Evolutionary conservation across 2,888 invertebrate genomes (phyloP), one percentile per base, ranked within the genome.

Genomic region (Gymnocheta viridis): DNA sequence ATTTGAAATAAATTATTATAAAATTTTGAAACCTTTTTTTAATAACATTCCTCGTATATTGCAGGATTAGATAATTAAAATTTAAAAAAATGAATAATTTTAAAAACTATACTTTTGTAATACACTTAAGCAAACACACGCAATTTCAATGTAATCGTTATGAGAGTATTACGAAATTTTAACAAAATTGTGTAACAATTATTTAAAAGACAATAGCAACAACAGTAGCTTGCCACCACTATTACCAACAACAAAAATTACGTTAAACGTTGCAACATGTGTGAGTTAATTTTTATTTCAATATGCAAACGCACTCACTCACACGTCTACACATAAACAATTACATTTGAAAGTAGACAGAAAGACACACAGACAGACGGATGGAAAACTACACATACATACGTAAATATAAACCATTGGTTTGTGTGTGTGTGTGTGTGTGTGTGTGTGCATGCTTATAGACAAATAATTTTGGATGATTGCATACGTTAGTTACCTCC

Each of bases 131-230:
- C 29, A 24, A 2, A 24, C 22, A 64, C 38, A 38, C 12, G 4
- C 35, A 22, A 9, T 64, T 54, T 22, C 10, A 32, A 64, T 44
- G 22, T 22, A 76, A 74, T 74, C 64, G 62, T 58, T 58, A 38
- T 35, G n/a, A 79, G 79, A 69, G 74, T 44, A 70, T 79, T 79
- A 83, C 83, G 80, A 83, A 76, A 76, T 76, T 83, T 83, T 66
- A 83, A 76, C 70, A 66, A 80, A 83, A 72, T 83, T 80, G 58
- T 83, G 66, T 76, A 76, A 83, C 76, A 79, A 60, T 80, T 72
- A 83, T 76, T 83, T 76, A 29, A 78, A 69, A 67, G 22, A 27
- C 41, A 38, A 70, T 2, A 38, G 38, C 32, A 47, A 29, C 44
- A 66, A 66, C 29, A 49, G 19, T 29, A 51, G 10, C 51, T 12